phyloP scores from a whole-genome alignment of 2,113 vertebrate species.

The Hippocampus barbouri region DNA sequence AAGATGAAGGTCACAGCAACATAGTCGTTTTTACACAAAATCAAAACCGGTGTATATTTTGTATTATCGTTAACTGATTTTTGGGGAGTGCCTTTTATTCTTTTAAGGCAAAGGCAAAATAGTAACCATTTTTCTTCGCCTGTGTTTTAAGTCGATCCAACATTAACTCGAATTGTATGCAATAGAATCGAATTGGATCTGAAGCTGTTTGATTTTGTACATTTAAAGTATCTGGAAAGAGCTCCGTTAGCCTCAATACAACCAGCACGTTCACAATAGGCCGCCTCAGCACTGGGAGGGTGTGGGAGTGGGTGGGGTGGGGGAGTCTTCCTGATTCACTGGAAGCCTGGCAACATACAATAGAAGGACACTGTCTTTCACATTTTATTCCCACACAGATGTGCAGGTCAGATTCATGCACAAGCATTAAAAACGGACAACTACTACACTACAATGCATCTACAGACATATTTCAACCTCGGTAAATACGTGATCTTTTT shows the following conservation, averaged over 20 bases:
- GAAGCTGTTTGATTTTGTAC: neutral
- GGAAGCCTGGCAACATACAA: constrained; percentile 39
- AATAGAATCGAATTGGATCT: neutral
- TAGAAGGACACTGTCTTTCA: constrained; percentile 25
- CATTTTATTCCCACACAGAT: constrained; percentile 8
- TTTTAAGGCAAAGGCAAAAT: too few relatives aligned
- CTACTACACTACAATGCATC: neutral
- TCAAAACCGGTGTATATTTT: too few relatives aligned
- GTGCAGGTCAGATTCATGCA: neutral
- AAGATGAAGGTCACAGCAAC: too few relatives aligned
- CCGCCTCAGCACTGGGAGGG: constrained; percentile 46
- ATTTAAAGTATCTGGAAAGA: constrained; percentile 66
- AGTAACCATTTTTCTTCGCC: too few relatives aligned
- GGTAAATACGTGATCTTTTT: neutral
- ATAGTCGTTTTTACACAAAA: too few relatives aligned
- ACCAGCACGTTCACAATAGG: constrained; percentile 62
- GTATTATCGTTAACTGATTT: too few relatives aligned
- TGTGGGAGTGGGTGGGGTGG: neutral
- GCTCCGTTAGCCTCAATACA: constrained; percentile 41
- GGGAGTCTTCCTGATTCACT: constrained; percentile 59
- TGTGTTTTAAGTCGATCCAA: too few relatives aligned
- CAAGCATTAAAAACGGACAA: neutral
- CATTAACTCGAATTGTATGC: too few relatives aligned
- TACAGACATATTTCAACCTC: neutral
- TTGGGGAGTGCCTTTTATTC: too few relatives aligned